A percentile compares a stretch with the other conserved stretches of the same genome.
Evolutionary conservation across 2,113 vertebrate genomes (phyloP).

Genomic region (Meriones unguiculatus): DNA sequence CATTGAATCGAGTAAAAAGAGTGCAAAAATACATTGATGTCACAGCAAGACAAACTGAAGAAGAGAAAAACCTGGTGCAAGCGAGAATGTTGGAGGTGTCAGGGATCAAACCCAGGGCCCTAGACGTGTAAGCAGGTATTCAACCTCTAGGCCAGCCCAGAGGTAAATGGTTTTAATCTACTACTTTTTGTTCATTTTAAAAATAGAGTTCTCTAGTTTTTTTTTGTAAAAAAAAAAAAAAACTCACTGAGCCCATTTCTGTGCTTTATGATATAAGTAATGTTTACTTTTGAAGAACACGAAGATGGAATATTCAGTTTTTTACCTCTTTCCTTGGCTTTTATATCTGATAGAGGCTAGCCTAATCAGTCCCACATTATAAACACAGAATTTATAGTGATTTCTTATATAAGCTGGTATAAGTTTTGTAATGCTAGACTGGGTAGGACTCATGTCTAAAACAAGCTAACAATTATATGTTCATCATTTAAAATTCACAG

Average conservation of each 20-base stretch:
- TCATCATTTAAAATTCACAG: slow-evolving; percentile 21
- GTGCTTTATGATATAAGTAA: not conserved
- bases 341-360: not conserved
- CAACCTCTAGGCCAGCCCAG: not conserved
- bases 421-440: slow-evolving; percentile 38
- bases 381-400: slow-evolving; percentile 6
- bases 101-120: no score
- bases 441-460: not conserved
- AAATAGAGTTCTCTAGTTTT: not conserved
- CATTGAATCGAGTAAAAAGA: not conserved
- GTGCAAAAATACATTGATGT: not conserved
- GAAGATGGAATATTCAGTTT: not conserved
- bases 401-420: not conserved
- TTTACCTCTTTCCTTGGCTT: not conserved
- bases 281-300: not conserved
- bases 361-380: slow-evolving; percentile 18
- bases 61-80: not conserved
- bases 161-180: not conserved
- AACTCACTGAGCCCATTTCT: not conserved
- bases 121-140: no score
- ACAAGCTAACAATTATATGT: slow-evolving; percentile 11
- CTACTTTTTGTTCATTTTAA: slow-evolving; percentile 10
- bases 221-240: slow-evolving; percentile 43
- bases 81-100: not conserved
- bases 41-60: not conserved